A percentile compares a stretch with the other conserved stretches of the same genome.
phyloP scores from a whole-genome alignment of 2,888 invertebrate species.

The Acanthacorydalis orientalis region DNA sequence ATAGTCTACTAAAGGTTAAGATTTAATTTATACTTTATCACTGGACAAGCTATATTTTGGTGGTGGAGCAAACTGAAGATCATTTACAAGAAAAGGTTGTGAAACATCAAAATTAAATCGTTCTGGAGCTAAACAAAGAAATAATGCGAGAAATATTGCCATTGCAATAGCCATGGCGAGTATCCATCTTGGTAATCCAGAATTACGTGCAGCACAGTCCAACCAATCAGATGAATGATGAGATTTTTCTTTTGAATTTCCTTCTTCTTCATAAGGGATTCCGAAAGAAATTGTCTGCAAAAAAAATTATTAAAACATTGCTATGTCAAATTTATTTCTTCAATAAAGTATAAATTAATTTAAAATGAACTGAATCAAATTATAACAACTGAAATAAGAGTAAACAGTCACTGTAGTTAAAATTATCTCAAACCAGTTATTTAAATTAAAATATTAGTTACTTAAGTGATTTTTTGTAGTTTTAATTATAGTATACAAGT shows the following conservation, averaged over 20 bases:
- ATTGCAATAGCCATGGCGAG: constrained; percentile 25
- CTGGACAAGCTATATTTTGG: constrained; percentile 15
- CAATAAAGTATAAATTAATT: no score
- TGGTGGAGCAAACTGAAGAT: constrained; percentile 12
- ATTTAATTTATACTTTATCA: constrained; percentile 12
- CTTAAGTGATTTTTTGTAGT: no score
- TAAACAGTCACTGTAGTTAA: no score
- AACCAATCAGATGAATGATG: constrained; percentile 17
- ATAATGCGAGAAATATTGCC: constrained; percentile 28
- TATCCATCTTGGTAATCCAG: constrained; percentile 30
- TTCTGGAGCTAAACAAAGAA: constrained; percentile 26
- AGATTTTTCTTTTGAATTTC: neutral
- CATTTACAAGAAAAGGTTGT: constrained; percentile 1
- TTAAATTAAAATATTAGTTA: no score
- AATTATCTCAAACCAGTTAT: no score
- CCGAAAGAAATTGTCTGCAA: neutral
- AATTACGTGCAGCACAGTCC: constrained; percentile 26
- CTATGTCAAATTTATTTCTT: no score
- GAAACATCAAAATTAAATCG: neutral
- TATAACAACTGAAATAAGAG: no score
- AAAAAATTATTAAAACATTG: no score
- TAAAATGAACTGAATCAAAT: no score
- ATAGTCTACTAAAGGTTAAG: neutral
- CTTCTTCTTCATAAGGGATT: constrained; percentile 3
- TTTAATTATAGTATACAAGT: no score